Evolutionary conservation across 2,888 invertebrate species (phyloP).

Genomic region (Drosophila anomalata): DNA sequence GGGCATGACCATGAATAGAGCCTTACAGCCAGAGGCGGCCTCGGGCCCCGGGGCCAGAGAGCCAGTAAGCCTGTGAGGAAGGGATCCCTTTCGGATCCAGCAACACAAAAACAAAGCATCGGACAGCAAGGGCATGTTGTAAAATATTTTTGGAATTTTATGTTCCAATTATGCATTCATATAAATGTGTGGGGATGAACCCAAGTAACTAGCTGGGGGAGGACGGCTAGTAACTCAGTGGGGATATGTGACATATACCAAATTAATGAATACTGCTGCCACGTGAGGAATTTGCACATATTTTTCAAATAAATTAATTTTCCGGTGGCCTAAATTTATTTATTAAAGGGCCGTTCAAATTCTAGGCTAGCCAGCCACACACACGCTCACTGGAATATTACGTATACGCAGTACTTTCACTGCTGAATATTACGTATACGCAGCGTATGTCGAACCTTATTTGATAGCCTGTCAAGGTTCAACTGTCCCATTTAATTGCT

Average conservation of each 20-base stretch:
- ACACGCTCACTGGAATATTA: not conserved
- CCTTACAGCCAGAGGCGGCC: not conserved
- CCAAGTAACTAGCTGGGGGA: conserved; percentile 10
- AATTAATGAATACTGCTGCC: conserved; percentile 67
- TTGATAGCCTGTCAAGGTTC: conserved; percentile 49
- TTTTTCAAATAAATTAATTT: conserved; percentile 50
- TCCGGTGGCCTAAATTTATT: conserved; percentile 2
- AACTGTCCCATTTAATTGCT: conserved; percentile 47
- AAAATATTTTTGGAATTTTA: conserved; percentile 79
- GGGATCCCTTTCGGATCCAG: not conserved
- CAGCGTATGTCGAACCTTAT: not conserved
- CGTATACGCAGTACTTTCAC: conserved; percentile 5
- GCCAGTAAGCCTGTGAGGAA: no score
- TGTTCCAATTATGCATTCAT: conserved; percentile 79
- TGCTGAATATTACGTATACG: conserved; percentile 14
- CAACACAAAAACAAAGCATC: conserved; percentile 16
- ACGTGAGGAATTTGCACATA: conserved; percentile 54
- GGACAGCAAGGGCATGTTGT: conserved; percentile 42
- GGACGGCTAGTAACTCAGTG: conserved; percentile 26
- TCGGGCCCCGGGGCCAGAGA: no score
- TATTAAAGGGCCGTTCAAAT: not conserved
- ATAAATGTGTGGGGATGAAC: conserved; percentile 36
- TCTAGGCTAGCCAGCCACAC: not conserved
- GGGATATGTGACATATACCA: conserved; percentile 48
- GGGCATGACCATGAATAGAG: conserved; percentile 39